Evolutionary conservation across 2,797 vertebrate species (phyloP).

Genomic region (Sebastes itinus): DNA sequence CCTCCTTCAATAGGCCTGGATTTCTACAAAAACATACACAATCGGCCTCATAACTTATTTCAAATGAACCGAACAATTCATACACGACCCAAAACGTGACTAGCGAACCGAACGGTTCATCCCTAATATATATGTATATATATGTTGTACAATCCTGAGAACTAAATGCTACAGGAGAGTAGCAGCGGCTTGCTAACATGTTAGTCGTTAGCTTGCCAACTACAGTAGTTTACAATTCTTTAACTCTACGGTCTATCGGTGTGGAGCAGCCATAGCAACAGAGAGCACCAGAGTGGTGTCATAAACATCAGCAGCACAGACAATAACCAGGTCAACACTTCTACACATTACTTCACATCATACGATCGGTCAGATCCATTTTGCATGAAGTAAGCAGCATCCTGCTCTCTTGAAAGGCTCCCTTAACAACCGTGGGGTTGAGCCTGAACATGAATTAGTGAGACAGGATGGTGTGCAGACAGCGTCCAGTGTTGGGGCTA

Average conservation of each 20-base stretch:
- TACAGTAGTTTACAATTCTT: neutral
- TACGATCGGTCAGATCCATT: neutral
- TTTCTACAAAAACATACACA: too few relatives aligned
- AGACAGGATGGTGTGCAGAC: slow-evolving; percentile 51
- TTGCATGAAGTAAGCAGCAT: neutral
- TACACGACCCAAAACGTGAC: too few relatives aligned
- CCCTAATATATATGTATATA: too few relatives aligned
- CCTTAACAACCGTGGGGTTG: slow-evolving; percentile 1
- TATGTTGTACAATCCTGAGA: too few relatives aligned
- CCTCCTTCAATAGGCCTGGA: too few relatives aligned
- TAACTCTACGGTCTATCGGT: rapidly evolving
- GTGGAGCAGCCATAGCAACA: neutral
- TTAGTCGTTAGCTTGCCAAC: neutral
- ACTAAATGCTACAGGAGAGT: too few relatives aligned
- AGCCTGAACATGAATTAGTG: slow-evolving; percentile 27
- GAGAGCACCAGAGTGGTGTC: neutral
- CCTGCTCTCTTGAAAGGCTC: neutral
- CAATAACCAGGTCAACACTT: neutral
- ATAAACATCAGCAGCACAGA: neutral
- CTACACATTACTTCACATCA: neutral
- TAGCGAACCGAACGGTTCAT: too few relatives aligned
- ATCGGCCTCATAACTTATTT: too few relatives aligned
- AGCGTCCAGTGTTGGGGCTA: slow-evolving; percentile 4
- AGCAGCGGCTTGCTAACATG: neutral
- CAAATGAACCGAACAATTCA: too few relatives aligned